Evolutionary conservation across 2,797 vertebrate genomes (phyloP).

Genomic region (Falco naumanni): DNA sequence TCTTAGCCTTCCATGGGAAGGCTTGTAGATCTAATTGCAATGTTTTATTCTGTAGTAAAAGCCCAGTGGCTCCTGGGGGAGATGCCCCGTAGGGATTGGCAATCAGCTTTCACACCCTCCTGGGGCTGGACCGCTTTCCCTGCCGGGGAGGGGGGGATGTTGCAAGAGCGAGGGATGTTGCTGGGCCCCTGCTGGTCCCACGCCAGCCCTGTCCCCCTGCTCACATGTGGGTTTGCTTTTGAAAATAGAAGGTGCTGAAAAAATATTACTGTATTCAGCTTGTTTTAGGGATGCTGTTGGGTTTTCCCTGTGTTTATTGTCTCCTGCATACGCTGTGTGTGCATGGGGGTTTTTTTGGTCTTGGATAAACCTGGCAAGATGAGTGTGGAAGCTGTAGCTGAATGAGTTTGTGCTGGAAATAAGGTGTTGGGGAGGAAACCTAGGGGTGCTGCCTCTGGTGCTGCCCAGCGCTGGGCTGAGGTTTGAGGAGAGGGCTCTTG

Average conservation of each 20-base stretch:
- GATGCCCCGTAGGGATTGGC: neutral
- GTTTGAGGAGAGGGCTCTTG: neutral
- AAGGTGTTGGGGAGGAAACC: neutral
- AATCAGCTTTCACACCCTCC: neutral
- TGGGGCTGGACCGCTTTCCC: neutral
- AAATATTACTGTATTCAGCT: neutral
- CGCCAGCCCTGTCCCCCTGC: neutral
- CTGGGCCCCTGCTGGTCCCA: neutral
- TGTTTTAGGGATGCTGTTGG: neutral
- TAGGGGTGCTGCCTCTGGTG: no score
- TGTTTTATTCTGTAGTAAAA: conserved; percentile 7
- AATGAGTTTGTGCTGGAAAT: neutral
- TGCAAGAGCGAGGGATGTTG: neutral
- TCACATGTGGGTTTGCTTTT: neutral
- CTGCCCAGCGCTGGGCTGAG: neutral
- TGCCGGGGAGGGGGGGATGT: neutral
- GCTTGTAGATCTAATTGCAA: neutral
- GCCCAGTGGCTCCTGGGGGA: neutral
- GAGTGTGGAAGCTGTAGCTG: neutral
- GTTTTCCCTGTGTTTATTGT: neutral
- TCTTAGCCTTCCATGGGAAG: neutral
- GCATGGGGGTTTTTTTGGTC: neutral
- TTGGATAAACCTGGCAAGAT: fast-evolving
- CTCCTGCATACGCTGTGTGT: fast-evolving
- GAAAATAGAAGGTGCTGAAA: neutral